phyloP scores from a whole-genome alignment of 92 coral and sea anemone species.

The Galaxea fascicularis region DNA sequence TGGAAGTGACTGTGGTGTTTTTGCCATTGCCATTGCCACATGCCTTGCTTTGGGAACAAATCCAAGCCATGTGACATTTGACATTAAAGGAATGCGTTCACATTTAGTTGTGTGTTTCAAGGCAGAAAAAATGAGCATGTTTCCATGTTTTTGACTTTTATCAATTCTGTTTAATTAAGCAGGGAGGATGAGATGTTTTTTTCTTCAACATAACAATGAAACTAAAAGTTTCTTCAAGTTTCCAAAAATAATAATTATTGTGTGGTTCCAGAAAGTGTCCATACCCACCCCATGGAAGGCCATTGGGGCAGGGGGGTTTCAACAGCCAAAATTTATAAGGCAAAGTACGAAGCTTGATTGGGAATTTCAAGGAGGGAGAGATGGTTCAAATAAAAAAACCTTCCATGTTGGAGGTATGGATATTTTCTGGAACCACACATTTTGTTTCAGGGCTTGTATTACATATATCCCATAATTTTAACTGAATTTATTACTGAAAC shows the following conservation, averaged over 20 bases:
- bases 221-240: background rate
- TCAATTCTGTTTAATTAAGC: slow-evolving; percentile 1
- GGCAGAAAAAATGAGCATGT: slow-evolving; percentile 10
- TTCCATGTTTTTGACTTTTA: slow-evolving; percentile 12
- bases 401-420: slow-evolving; percentile 11
- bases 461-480: background rate
- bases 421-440: slow-evolving; percentile 5
- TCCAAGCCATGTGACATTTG: slow-evolving; percentile 17
- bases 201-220: background rate
- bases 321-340: background rate
- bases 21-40: slow-evolving; percentile 29
- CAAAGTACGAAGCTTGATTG: background rate
- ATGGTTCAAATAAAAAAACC: slow-evolving; percentile 7
- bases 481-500: background rate
- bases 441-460: slow-evolving; percentile 15
- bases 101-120: slow-evolving; percentile 9
- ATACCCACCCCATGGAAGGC: no score
- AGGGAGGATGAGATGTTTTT: background rate
- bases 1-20: no score
- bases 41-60: slow-evolving; percentile 8
- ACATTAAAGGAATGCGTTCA: no score
- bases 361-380: slow-evolving; percentile 1
- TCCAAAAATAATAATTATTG: background rate
- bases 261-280: background rate
- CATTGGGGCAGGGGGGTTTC: background rate